phyloP scores from a whole-genome alignment of 2,113 vertebrate species.

The Chaetodon auriga region DNA sequence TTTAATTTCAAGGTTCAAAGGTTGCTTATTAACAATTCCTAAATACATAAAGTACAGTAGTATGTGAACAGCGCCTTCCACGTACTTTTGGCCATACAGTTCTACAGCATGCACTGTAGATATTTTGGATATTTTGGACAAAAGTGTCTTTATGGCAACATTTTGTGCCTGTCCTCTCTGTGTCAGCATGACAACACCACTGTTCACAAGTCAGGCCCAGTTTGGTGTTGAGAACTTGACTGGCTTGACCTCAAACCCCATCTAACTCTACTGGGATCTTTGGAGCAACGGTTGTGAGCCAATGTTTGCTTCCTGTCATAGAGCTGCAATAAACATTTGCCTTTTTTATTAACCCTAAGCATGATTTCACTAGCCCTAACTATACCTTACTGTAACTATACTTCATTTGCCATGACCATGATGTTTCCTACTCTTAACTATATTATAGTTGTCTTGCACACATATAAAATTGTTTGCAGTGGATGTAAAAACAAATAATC shows the following conservation, averaged over 20 bases:
- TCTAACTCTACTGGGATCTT: too few relatives aligned
- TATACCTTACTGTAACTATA: not conserved
- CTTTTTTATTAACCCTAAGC: not conserved
- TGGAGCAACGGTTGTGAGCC: too few relatives aligned
- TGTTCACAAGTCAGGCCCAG: too few relatives aligned
- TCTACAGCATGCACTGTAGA: not conserved
- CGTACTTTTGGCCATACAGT: not conserved
- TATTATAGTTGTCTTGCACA: not conserved
- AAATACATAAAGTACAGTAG: not conserved
- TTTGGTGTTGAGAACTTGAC: too few relatives aligned
- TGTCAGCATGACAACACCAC: too few relatives aligned
- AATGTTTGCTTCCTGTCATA: not conserved
- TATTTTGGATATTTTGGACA: not conserved
- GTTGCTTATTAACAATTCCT: not conserved
- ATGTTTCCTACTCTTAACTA: not conserved
- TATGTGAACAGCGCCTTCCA: not conserved
- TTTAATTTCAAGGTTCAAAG: slow-evolving; percentile 3
- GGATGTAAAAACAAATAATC: not conserved
- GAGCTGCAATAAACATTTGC: not conserved
- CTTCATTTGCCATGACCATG: not conserved
- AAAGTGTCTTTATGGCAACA: not conserved
- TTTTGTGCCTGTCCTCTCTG: not conserved
- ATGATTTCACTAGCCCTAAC: not conserved
- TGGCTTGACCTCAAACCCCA: too few relatives aligned
- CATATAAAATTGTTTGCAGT: not conserved